A percentile compares a stretch with the other conserved stretches of the same genome.
phyloP scores from a whole-genome alignment of 2,113 vertebrate species.

The Dryoscopus gambensis region DNA sequence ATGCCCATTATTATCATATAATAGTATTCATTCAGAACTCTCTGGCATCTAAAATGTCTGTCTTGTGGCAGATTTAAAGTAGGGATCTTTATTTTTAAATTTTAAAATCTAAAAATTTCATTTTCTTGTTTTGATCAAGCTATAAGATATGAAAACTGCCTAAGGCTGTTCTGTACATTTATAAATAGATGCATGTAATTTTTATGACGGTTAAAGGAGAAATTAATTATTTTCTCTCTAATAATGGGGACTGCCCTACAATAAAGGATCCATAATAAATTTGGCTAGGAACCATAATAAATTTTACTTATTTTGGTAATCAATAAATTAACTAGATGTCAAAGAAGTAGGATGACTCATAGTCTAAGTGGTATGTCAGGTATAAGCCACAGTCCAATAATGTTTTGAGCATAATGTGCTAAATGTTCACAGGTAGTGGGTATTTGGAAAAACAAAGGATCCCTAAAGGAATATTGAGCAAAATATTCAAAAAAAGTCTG shows the following conservation, averaged over 20 bases:
- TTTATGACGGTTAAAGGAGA: background rate
- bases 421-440: background rate
- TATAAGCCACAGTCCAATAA: background rate
- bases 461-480: background rate
- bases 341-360: background rate
- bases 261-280: background rate
- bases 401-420: background rate
- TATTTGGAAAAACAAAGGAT: background rate
- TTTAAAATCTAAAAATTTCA: slow-evolving; percentile 11
- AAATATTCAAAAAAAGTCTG: background rate
- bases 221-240: background rate
- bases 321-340: background rate
- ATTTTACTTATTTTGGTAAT: background rate
- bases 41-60: slow-evolving; percentile 49
- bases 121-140: background rate
- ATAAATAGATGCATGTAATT: background rate
- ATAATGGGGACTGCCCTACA: background rate
- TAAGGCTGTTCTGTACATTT: background rate
- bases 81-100: slow-evolving; percentile 1
- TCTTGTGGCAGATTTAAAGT: slow-evolving; percentile 23
- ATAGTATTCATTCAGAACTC: slow-evolving; percentile 5
- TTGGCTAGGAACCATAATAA: background rate
- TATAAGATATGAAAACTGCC: background rate
- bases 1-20: background rate
- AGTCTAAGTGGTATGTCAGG: background rate